Conservation (phyloP, 2,888 invertebrate species). For the Hybos culiciformis region DNA sequence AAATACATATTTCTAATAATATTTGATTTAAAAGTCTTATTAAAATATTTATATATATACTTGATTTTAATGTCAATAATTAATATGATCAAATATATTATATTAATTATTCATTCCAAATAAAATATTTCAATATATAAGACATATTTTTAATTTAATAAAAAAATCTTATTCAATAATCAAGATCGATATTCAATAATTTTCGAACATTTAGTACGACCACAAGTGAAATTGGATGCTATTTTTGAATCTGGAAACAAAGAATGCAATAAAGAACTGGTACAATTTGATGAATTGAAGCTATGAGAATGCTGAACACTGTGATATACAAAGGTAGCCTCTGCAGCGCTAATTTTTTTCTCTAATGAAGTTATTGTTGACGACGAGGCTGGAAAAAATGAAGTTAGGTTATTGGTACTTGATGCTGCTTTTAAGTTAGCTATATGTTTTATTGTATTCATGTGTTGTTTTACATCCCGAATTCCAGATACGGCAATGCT, state of each 20-base stretch:
- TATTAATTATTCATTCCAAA: no score
- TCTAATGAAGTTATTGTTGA: not conserved
- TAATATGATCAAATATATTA: no score
- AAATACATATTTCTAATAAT: no score
- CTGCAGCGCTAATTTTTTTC: slow-evolving; percentile 1
- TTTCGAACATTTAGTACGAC: slow-evolving; percentile 1
- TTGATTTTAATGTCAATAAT: no score
- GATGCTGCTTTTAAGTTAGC: not conserved
- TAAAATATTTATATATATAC: no score
- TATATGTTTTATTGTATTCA: not conserved
- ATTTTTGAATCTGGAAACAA: slow-evolving; percentile 3
- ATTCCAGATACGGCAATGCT: no score
- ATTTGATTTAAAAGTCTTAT: no score
- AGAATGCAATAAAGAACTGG: slow-evolving; percentile 1
- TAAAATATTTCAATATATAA: no score
- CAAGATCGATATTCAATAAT: no score
- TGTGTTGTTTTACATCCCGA: no score
- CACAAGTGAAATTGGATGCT: slow-evolving; percentile 4
- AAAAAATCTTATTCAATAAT: no score
- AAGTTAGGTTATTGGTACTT: not conserved
- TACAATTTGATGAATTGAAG: slow-evolving; percentile 1
- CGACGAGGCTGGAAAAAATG: not conserved
- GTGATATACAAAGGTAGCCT: not conserved
- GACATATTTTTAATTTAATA: no score
- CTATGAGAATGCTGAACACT: not conserved